Evolutionary conservation across 2,888 invertebrate genomes (phyloP).

Genomic region (Dorcus parallelipipedus): DNA sequence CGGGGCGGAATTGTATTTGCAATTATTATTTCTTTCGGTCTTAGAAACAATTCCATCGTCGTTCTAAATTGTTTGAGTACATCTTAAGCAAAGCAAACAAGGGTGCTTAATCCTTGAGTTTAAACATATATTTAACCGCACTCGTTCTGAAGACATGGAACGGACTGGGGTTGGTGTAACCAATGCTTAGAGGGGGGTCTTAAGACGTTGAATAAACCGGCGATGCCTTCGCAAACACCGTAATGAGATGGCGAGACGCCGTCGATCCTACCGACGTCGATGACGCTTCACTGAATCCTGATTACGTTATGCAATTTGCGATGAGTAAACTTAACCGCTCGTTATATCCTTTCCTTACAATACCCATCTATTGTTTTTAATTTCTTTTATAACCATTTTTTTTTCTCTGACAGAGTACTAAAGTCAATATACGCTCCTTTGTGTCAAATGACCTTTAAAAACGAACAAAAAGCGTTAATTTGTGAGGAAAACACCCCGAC

Average conservation of each 20-base stretch:
- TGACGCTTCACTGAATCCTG: constrained; percentile 4
- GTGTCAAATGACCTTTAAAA: neutral
- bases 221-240: constrained; percentile 9
- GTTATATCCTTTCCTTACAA: neutral
- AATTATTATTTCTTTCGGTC: neutral
- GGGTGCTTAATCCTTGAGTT: constrained; percentile 28
- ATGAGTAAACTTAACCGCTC: neutral
- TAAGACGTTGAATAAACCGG: neutral
- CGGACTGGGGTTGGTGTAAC: constrained; percentile 8
- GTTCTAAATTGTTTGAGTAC: constrained; percentile 26
- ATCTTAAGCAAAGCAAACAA: constrained; percentile 30
- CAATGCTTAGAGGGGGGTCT: neutral
- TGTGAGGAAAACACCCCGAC: neutral
- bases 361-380: no score
- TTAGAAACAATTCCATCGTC: neutral
- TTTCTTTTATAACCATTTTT: no score
- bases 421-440: no score
- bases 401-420: no score
- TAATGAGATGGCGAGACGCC: constrained; percentile 9
- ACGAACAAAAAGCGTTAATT: neutral
- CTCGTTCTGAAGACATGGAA: neutral
- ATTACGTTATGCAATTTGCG: constrained; percentile 5
- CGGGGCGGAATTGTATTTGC: constrained; percentile 9
- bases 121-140: constrained; percentile 22
- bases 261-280: neutral